Percentiles rank a stretch among this genome's conserved stretches.
Evolutionary conservation across 2,797 vertebrate species (phyloP).

Genomic region (Bufotes viridis): DNA sequence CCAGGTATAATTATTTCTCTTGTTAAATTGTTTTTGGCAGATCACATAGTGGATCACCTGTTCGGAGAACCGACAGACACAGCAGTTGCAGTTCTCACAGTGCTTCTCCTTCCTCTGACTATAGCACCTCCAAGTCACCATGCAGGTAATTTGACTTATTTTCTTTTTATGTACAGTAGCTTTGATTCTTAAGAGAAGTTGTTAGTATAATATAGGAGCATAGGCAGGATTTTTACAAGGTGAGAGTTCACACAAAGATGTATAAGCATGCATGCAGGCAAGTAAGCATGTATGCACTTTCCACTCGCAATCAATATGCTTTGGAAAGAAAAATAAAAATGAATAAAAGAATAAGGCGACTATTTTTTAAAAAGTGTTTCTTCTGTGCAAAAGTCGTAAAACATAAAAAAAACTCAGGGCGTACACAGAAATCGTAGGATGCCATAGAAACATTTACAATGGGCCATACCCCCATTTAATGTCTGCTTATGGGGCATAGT

Average conservation of each 20-base stretch:
- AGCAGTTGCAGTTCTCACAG: conserved; percentile 94
- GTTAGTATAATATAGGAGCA: neutral
- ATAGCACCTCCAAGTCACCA: conserved; percentile 88
- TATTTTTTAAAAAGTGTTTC: too few relatives aligned
- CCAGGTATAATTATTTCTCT: neutral
- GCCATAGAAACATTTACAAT: too few relatives aligned
- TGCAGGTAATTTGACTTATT: conserved; percentile 79
- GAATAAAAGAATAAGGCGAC: too few relatives aligned
- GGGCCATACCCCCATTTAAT: too few relatives aligned
- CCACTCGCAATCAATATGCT: neutral
- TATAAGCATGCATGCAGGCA: neutral
- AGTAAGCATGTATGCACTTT: neutral
- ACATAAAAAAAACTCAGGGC: too few relatives aligned
- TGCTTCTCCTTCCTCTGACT: conserved; percentile 85
- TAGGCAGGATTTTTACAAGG: neutral
- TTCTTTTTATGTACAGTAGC: neutral
- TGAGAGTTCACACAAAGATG: neutral
- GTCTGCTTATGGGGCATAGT: too few relatives aligned
- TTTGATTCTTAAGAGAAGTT: neutral
- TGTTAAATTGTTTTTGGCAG: conserved; percentile 70
- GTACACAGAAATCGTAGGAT: too few relatives aligned
- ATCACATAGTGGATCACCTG: conserved; percentile 85
- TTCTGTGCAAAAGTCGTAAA: too few relatives aligned
- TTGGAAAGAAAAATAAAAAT: too few relatives aligned
- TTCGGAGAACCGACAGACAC: conserved; percentile 83